Conservation (phyloP, 2,888 invertebrate genomes). For the Leptinotarsa haldemani region DNA sequence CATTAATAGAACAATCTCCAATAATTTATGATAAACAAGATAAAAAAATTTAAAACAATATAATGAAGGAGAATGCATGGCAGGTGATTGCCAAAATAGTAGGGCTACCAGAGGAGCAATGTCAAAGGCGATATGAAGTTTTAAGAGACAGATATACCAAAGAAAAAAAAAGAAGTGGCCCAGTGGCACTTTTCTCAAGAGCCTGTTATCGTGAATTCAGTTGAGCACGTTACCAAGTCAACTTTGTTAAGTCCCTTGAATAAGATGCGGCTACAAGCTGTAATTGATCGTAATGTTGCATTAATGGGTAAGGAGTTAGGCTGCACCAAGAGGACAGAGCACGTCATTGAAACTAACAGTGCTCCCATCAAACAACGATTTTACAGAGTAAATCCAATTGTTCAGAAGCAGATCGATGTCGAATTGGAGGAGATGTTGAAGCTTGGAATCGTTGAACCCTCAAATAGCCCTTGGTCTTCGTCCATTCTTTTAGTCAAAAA, state of each 20-base stretch:
- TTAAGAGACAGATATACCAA: too few relatives aligned
- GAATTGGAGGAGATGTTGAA: slow-evolving; percentile 57
- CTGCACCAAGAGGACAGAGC: slow-evolving; percentile 13
- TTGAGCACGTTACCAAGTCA: slow-evolving; percentile 10
- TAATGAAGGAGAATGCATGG: too few relatives aligned
- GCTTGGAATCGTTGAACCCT: slow-evolving; percentile 53
- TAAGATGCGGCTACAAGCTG: not conserved
- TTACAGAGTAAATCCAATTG: slow-evolving; percentile 42
- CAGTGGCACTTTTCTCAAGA: slow-evolving; percentile 40
- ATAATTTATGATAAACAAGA: too few relatives aligned
- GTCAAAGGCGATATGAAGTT: too few relatives aligned
- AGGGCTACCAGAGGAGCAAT: too few relatives aligned
- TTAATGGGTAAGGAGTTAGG: slow-evolving; percentile 17
- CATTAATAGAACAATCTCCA: too few relatives aligned
- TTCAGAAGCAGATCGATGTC: slow-evolving; percentile 39
- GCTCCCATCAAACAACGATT: slow-evolving; percentile 46
- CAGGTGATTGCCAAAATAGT: too few relatives aligned
- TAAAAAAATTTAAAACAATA: too few relatives aligned
- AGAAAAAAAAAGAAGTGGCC: too few relatives aligned
- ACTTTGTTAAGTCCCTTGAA: slow-evolving; percentile 7
- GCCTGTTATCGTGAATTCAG: not conserved
- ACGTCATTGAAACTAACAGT: slow-evolving; percentile 24
- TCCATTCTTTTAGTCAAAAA: slow-evolving; percentile 52
- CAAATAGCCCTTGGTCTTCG: slow-evolving; percentile 53
- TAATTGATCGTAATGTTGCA: slow-evolving; percentile 21